Percentiles rank a stretch among this genome's conserved stretches.
Evolutionary conservation across 2,113 vertebrate species (phyloP).

Genomic region (Sylvia atricapilla): DNA sequence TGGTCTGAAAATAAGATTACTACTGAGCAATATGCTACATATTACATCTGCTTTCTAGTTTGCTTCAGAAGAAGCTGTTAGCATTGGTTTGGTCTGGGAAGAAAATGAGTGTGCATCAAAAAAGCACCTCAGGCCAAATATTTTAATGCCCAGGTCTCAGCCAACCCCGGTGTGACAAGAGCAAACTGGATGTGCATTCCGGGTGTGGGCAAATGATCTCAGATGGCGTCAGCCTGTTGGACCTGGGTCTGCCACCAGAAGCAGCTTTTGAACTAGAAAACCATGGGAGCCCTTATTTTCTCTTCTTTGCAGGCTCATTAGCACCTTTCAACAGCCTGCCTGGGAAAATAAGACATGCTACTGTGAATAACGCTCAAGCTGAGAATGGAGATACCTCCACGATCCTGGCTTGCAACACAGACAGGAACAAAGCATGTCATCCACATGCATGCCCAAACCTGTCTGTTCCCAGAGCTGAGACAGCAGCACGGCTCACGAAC

Average conservation of each 20-base stretch:
- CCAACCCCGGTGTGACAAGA: background rate
- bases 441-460: slow-evolving; percentile 6
- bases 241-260: slow-evolving; percentile 8
- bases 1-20: background rate
- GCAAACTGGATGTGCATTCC: background rate
- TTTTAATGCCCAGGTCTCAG: background rate
- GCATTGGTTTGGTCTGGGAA: background rate
- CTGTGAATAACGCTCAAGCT: background rate
- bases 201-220: background rate
- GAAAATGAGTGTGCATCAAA: background rate
- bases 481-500: slow-evolving; percentile 5
- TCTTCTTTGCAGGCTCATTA: slow-evolving; percentile 30
- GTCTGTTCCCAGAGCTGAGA: slow-evolving; percentile 48
- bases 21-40: background rate
- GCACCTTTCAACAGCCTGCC: background rate
- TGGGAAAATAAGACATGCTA: slow-evolving; percentile 26
- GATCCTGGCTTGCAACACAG: background rate
- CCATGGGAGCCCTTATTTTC: background rate
- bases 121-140: background rate
- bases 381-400: slow-evolving; percentile 12
- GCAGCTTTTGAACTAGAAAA: slow-evolving; percentile 36
- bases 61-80: background rate
- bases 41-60: background rate
- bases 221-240: background rate
- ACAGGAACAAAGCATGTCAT: background rate